Evolutionary conservation across 2,888 invertebrate species (phyloP).

Genomic region (Chromoteleia sp.): DNA sequence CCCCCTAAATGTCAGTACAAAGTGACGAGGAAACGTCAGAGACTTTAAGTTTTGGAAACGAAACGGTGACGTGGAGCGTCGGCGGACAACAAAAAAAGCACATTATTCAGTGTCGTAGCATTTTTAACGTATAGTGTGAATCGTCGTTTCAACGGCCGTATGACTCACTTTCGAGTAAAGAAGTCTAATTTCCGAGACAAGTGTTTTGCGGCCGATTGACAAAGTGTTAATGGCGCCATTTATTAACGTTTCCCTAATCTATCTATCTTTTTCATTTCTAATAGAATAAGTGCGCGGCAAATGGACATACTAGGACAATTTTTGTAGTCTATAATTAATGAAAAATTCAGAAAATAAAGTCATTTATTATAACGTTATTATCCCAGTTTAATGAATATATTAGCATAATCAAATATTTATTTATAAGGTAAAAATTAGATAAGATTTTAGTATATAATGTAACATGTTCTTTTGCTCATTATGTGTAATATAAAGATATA

Average conservation of each 20-base stretch:
- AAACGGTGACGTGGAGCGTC: slow-evolving; percentile 9
- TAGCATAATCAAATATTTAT: too few relatives aligned
- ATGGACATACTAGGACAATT: too few relatives aligned
- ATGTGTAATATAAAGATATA: too few relatives aligned
- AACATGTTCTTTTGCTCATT: too few relatives aligned
- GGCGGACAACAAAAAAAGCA: slow-evolving; percentile 44
- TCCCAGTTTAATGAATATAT: too few relatives aligned
- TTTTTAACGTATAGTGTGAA: slow-evolving; percentile 51
- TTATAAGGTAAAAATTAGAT: too few relatives aligned
- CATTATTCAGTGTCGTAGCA: slow-evolving; percentile 65
- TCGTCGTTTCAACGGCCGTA: not conserved
- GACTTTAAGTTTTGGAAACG: slow-evolving; percentile 33
- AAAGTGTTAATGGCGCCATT: slow-evolving; percentile 19
- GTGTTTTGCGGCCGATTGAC: slow-evolving; percentile 2
- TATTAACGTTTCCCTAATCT: not conserved
- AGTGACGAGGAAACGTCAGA: slow-evolving; percentile 29
- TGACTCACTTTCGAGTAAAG: not conserved
- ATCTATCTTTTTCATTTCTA: not conserved
- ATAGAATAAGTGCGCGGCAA: not conserved
- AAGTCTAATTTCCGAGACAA: slow-evolving; percentile 15
- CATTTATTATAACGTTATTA: too few relatives aligned
- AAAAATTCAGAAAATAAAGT: too few relatives aligned
- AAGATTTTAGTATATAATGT: too few relatives aligned
- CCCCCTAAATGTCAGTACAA: slow-evolving; percentile 57
- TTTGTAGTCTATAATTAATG: too few relatives aligned